Conservation (phyloP, 2,888 invertebrate species). For the Tetranychus piercei region DNA sequence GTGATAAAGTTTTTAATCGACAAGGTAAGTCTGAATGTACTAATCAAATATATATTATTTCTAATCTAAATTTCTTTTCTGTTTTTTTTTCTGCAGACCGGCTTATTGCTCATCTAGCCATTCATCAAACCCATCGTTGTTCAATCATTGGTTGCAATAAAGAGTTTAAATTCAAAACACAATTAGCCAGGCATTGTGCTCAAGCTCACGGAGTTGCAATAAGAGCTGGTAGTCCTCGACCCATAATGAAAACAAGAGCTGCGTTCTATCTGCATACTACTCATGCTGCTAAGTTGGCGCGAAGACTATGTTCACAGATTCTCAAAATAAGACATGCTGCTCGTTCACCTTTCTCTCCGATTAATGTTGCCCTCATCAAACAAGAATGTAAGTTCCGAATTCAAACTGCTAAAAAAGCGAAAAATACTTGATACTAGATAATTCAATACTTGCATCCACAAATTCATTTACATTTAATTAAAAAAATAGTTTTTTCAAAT, state of each 20-base stretch:
- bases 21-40: not conserved
- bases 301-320: constrained; percentile 52
- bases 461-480: not conserved
- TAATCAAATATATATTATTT: not conserved
- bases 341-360: constrained; percentile 54
- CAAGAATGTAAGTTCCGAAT: constrained; percentile 52
- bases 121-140: constrained; percentile 67
- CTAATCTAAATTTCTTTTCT: constrained; percentile 24
- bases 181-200: constrained; percentile 78
- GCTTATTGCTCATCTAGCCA: constrained; percentile 37
- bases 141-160: constrained; percentile 77
- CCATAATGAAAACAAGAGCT: constrained; percentile 90
- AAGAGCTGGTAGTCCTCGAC: constrained; percentile 46
- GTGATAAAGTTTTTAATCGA: constrained; percentile 24
- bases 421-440: not conserved
- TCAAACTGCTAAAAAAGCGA: not conserved
- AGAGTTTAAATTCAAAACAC: constrained; percentile 87
- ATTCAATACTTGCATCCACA: constrained; percentile 24
- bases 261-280: constrained; percentile 87
- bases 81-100: constrained; percentile 32
- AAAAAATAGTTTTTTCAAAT: no score
- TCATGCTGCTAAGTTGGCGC: constrained; percentile 67
- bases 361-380: constrained; percentile 49
- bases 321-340: constrained; percentile 60
- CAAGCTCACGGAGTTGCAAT: constrained; percentile 65